Conservation (phyloP, 2,797 vertebrate genomes). For the Pantherophis alleghaniensis region DNA sequence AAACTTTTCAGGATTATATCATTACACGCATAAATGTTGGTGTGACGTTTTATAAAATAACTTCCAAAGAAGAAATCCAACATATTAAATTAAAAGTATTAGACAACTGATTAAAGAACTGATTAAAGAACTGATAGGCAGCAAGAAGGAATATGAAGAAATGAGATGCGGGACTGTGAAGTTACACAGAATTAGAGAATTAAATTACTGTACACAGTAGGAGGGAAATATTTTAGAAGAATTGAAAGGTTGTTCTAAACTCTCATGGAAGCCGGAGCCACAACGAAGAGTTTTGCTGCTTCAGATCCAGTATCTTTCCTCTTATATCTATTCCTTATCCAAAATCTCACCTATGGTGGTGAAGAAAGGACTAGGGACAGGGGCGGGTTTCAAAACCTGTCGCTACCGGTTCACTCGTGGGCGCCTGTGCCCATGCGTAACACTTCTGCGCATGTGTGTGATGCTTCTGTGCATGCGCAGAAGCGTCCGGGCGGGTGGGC, state of each 20-base stretch:
- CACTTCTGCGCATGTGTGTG: accelerated
- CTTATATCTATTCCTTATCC: neutral
- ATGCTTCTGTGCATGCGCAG: too few relatives aligned
- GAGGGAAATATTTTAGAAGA: neutral
- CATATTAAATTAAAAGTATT: slow-evolving; percentile 17
- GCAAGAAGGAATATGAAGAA: neutral
- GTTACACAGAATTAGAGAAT: slow-evolving; percentile 16
- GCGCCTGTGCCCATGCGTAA: too few relatives aligned
- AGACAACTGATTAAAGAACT: slow-evolving; percentile 34
- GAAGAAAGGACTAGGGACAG: neutral
- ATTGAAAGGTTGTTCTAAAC: neutral
- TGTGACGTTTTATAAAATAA: slow-evolving; percentile 27
- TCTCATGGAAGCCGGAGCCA: neutral
- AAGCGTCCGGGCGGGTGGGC: too few relatives aligned
- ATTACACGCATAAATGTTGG: slow-evolving; percentile 25
- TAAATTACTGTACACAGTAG: neutral
- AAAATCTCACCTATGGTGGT: neutral
- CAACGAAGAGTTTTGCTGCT: neutral
- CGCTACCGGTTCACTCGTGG: too few relatives aligned
- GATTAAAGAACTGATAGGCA: slow-evolving; percentile 26
- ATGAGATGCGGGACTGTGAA: neutral
- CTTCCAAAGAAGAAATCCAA: slow-evolving; percentile 26
- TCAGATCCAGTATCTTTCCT: neutral
- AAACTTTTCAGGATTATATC: slow-evolving; percentile 27
- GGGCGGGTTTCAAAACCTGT: too few relatives aligned